Conservation (phyloP, 2,888 invertebrate genomes). For the Hyalella azteca region DNA sequence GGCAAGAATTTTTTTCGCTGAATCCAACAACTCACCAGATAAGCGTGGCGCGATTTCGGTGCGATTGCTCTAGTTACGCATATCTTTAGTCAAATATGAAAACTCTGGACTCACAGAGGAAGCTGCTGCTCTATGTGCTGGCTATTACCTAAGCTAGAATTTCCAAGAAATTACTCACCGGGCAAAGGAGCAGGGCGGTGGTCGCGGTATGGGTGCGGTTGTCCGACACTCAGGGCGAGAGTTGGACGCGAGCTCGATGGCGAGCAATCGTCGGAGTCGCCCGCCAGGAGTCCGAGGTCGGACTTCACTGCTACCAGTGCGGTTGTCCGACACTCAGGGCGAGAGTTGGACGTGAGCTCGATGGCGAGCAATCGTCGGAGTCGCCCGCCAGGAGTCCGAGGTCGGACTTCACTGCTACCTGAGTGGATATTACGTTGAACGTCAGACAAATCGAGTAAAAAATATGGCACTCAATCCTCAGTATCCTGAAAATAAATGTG, state of each 20-base stretch:
- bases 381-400: constrained; percentile 47
- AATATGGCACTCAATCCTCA: too few species aligned
- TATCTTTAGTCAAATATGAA: too few species aligned
- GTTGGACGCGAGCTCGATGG: not conserved
- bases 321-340: constrained; percentile 5
- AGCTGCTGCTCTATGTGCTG: too few species aligned
- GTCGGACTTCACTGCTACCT: constrained; percentile 54
- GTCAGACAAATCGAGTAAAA: too few species aligned
- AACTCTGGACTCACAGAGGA: too few species aligned
- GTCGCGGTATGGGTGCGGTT: constrained; percentile 1
- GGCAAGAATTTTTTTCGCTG: too few species aligned
- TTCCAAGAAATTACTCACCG: not conserved
- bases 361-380: constrained; percentile 1
- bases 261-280: constrained; percentile 28
- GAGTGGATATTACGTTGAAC: too few species aligned
- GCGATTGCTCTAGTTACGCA: too few species aligned
- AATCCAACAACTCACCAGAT: too few species aligned
- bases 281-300: constrained; percentile 47
- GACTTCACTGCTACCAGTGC: constrained; percentile 50
- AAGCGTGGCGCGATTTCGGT: too few species aligned
- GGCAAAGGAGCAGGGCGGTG: not conserved
- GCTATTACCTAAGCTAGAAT: too few species aligned
- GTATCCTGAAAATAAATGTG: too few species aligned
- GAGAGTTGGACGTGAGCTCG: constrained; percentile 6
- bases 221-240: constrained; percentile 12